Evolutionary conservation across 1,140 invertebrate species (phyloP), one percentile per base, ranked within the genome.

Genomic region (Phocides pigmalion): DNA sequence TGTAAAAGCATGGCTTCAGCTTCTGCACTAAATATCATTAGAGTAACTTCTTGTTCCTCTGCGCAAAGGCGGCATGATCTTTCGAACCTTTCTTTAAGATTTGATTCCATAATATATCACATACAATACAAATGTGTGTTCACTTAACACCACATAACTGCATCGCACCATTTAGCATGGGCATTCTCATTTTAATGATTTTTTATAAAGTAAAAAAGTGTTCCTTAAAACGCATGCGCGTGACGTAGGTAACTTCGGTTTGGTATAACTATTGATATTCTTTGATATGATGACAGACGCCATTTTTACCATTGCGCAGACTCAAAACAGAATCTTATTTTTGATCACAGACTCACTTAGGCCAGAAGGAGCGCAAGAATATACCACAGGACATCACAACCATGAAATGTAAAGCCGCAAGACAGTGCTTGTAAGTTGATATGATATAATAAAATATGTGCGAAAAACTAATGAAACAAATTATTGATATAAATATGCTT

Each of bases 1-100:
- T 84, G 79, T 17, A 92, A 76, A 59, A 88, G 77, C 88, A 91
- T 88, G 42, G 84, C 83, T 66, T 89, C 83, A 39, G 89, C 87
- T 79, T 90, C 84, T 66, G 79, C 70, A 64, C 90, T 88, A 66
- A 92, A 92, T 78, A 92, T 85, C 84, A 88, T 89, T 68, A 92
- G 84, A 12, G 90, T 89, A 19, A 87, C 86, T 66, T 92, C 91
- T 68, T 89, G 82, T 64, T 86, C 84, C 62, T 87, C 74, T 28
- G 89, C 87, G 68, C 91, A 92, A 32, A 92, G 76, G 4, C 91
- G 84, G 70, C 91, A 92, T 50, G 76, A 85, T 58, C 83, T 74
- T 69, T 91, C 83, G 65, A 91, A 89, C 66, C 65, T 79, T 19
- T 66, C 68, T 56, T 62, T 64, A 19, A 68, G 62, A 59, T 35